Conservation (phyloP, 2,888 invertebrate genomes). For the Drosophila siamana region DNA sequence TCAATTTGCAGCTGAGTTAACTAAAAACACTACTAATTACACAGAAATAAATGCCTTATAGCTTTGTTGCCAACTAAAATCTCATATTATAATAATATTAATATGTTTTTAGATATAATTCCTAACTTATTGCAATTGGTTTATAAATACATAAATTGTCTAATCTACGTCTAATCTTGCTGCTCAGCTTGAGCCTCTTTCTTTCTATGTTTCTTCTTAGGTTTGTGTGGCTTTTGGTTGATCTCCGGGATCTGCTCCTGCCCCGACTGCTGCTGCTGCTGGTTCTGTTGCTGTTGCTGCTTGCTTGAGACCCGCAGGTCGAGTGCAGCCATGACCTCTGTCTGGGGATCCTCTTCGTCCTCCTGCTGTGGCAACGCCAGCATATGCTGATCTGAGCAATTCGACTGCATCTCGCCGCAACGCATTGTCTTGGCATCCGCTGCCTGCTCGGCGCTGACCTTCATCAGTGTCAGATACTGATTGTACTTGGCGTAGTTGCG, state of each 20-base stretch:
- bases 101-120: neutral
- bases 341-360: conserved; percentile 18
- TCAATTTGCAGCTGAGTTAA: neutral
- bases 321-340: conserved; percentile 14
- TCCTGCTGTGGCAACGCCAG: conserved; percentile 9
- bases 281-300: neutral
- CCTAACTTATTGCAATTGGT: neutral
- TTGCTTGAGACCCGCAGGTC: conserved; percentile 39
- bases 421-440: conserved; percentile 84
- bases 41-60: conserved; percentile 14
- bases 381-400: conserved; percentile 11
- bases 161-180: neutral
- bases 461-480: conserved; percentile 92
- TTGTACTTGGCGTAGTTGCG: conserved; percentile 97
- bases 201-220: conserved; percentile 1
- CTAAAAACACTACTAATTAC: neutral
- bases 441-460: conserved; percentile 86
- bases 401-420: conserved; percentile 80
- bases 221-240: neutral
- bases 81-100: neutral
- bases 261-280: neutral
- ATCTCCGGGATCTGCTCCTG: neutral
- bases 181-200: neutral
- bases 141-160: neutral
- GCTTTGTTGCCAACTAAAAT: conserved; percentile 25